Base-by-base conservation (phyloP, 2,113 vertebrate species). In the Sebastes schlegelii region DNA sequence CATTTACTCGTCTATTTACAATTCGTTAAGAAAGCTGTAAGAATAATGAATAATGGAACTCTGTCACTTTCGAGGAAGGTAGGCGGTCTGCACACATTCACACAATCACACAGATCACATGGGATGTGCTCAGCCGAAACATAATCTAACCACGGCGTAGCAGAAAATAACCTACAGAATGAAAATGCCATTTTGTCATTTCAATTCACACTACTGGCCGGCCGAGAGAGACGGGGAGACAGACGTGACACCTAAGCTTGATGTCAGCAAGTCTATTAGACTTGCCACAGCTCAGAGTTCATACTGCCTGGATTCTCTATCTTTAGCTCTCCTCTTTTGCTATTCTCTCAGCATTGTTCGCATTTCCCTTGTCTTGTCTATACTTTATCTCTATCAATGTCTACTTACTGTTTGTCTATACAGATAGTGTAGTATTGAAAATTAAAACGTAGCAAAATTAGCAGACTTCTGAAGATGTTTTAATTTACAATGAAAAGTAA, bases 221-320 rank as follows among this genome's bases (percentile, higher is more conserved):
- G 11, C 65, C 49, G 67, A 69, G 75, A 74, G 75, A 49, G 69
- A 70, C 7, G 17, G 62, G 16, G 23, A 83, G 64, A n/a, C 16
- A 48, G 49, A 80, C 48, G 64, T 82, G 79, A 86, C 78, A 85
- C 61, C 72, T 82, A 52, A 64, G 73, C 49, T 80, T 48, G 16
- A 79, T 85, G 85, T 90, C 71, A 75, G 82, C 71, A 42, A 52
- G 82, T 86, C 74, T 85, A 88, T 86, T 88, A 89, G 82, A 86
- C 74, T 54, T 83, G 79, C 72, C 68, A 79, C 45, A 63, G 26
- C 82, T 77, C 77, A 79, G 66, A 51, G 51, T 66, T 74, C 66
- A 61, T 46, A 62, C 45, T 65, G 74, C 49, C 43, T 54, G 65
- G n/a, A 26, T 43, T 66, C 75, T 82, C 77, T 91, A 74, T 86